Conservation (phyloP, 1,140 invertebrate species). For the Euschistus heros region DNA sequence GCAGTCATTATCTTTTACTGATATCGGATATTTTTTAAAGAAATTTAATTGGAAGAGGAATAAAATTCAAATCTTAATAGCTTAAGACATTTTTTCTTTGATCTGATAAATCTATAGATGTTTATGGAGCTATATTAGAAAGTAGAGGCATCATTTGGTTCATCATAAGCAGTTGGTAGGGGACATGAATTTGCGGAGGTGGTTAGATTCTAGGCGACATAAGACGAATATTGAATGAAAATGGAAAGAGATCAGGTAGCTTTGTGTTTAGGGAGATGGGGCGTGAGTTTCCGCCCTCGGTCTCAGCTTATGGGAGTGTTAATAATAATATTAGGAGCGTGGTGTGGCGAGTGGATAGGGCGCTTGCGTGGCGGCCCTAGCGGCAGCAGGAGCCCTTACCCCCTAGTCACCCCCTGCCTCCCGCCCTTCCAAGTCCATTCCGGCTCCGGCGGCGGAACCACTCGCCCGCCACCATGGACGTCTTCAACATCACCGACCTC, state of each 20-base stretch:
- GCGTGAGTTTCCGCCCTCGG: not conserved
- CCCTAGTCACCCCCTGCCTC: not conserved
- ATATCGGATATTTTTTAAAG: no score
- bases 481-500: not conserved
- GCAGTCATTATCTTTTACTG: no score
- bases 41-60: no score
- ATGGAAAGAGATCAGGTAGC: not conserved
- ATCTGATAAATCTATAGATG: no score
- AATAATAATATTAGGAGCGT: conserved; percentile 22
- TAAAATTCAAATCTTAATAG: no score
- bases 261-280: conserved; percentile 11
- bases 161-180: no score
- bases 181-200: no score
- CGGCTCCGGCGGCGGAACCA: not conserved
- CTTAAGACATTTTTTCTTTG: no score
- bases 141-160: no score
- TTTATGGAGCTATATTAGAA: no score
- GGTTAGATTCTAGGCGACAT: not conserved
- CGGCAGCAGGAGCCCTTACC: not conserved
- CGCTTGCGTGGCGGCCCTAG: not conserved
- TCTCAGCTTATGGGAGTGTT: conserved; percentile 16
- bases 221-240: not conserved
- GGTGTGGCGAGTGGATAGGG: not conserved
- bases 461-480: not conserved
- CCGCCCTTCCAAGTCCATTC: not conserved